Evolutionary conservation across 2,797 vertebrate genomes (phyloP), one percentile per base, ranked within the genome.

Genomic region (Hoplostethus atlanticus): DNA sequence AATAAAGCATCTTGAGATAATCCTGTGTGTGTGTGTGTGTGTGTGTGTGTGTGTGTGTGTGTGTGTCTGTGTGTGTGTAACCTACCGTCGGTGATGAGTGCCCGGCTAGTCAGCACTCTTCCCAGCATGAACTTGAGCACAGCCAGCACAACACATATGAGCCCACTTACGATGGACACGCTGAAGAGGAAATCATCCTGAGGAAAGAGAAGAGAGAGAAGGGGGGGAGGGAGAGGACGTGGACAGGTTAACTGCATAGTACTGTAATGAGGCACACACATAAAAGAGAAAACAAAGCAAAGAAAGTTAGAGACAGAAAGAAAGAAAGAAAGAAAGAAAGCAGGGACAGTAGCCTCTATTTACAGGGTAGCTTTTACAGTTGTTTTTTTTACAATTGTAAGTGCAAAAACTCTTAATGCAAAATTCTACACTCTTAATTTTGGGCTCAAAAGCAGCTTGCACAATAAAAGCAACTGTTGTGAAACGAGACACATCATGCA

Each of bases 181-280:
- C 96, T 98, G 77, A 96, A 98, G 79, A 99, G 96, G 88, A 99
- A 99, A 87, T 97, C 95, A 64, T 97, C 98, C 98, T 99, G 84
- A 51, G 71, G 62, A 42, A 38, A 75, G 16, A 64, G 79, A 76
- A 17, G 47, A 30, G 30, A 38, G 34, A 52, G 1, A 12, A 16
- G 28, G 51, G 48, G 55, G 48, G 36, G 50, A 17, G 51, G 11
- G 12, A 13, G 2, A 16, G n/a, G 4, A 48, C 6, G 9, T 12
- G 11, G 11, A 9, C 9, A 10, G 38, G 16, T 47, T 16, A 15
- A 47, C 15, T n/a, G 16, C 5, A 16, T 48, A 12, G 6, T 48
- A 48, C 6, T 48, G 15, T 17, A 5, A 4, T 48, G 6, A 47
- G 6, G 12, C 8, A 64, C 54, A 36, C 4, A 52, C 21, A 52